Percentiles rank a stretch among this genome's conserved stretches.
These are phyloP conservation scores for Sturnira hondurensis DNA, from an alignment of 2,113 vertebrate species.

Conservation along the genomic window DNA sequence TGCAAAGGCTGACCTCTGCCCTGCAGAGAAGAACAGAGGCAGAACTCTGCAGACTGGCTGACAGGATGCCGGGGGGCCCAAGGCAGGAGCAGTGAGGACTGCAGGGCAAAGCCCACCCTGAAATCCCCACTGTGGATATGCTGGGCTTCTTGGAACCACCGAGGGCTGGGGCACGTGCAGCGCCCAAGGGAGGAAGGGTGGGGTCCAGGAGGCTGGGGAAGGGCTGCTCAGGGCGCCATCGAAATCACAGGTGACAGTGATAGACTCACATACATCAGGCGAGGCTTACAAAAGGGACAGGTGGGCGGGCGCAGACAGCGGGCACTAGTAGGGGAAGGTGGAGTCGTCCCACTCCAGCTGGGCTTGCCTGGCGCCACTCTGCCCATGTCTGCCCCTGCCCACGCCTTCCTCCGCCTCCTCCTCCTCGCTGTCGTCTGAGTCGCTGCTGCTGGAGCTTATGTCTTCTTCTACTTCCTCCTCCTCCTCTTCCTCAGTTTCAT, in stretches of 20 bases:
- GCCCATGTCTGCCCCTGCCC: conserved; percentile 82
- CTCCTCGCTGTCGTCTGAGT: conserved; percentile 92
- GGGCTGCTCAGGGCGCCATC: conserved; percentile 74
- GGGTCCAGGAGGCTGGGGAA: conserved; percentile 60
- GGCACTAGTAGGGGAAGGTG: conserved; percentile 86
- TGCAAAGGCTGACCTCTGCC: conserved; percentile 52
- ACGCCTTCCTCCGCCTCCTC: conserved; percentile 85
- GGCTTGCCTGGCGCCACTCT: conserved; percentile 82
- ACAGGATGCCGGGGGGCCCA: conserved; percentile 61
- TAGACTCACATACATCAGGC: conserved; percentile 69
- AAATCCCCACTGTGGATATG: not conserved
- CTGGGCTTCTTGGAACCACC: conserved; percentile 29
- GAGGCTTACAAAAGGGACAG: conserved; percentile 80
- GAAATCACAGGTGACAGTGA: conserved; percentile 74
- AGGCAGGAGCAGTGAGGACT: not conserved
- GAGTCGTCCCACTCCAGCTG: conserved; percentile 92
- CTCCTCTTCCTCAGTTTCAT: conserved; percentile 88
- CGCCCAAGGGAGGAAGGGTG: conserved; percentile 1
- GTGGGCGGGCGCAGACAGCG: not conserved
- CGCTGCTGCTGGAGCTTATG: conserved; percentile 89
- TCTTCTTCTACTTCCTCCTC: conserved; percentile 87
- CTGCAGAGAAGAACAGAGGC: conserved; percentile 65
- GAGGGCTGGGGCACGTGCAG: not conserved
- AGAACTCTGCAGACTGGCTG: conserved; percentile 58
- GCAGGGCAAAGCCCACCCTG: not conserved